phyloP scores from a whole-genome alignment of 2,113 vertebrate species.

The Anseranas semipalmata region DNA sequence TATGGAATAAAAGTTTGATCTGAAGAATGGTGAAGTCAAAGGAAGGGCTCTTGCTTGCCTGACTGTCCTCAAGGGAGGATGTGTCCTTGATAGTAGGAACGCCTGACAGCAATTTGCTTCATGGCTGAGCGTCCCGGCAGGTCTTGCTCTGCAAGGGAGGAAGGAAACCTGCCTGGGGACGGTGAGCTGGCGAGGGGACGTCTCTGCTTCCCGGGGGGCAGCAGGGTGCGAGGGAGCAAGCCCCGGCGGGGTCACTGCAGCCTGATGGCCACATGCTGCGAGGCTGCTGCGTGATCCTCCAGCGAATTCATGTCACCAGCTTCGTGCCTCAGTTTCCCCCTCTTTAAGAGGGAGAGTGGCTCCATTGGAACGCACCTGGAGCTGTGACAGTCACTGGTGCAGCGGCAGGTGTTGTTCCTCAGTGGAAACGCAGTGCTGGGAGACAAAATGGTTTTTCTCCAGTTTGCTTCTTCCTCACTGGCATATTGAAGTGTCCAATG shows the following conservation, averaged over 20 bases:
- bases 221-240: background rate
- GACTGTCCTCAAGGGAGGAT: background rate
- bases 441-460: background rate
- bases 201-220: background rate
- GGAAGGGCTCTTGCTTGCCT: background rate
- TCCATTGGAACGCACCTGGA: rapidly evolving
- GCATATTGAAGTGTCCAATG: background rate
- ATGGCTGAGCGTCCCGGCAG: background rate
- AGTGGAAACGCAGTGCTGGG: rapidly evolving
- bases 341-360: background rate
- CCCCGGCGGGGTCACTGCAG: background rate
- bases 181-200: background rate
- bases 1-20: background rate
- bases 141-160: background rate
- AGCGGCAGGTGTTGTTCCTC: background rate
- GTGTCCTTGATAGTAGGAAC: background rate
- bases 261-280: background rate
- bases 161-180: background rate
- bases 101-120: background rate
- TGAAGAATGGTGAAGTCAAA: background rate
- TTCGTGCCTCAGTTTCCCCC: background rate
- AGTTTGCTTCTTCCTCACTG: background rate
- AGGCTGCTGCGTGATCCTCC: background rate
- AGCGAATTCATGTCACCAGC: background rate
- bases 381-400: background rate